These are phyloP conservation scores for Pteruthius melanotis DNA, from an alignment of 2,113 vertebrate genomes.

Conservation along the genomic window DNA sequence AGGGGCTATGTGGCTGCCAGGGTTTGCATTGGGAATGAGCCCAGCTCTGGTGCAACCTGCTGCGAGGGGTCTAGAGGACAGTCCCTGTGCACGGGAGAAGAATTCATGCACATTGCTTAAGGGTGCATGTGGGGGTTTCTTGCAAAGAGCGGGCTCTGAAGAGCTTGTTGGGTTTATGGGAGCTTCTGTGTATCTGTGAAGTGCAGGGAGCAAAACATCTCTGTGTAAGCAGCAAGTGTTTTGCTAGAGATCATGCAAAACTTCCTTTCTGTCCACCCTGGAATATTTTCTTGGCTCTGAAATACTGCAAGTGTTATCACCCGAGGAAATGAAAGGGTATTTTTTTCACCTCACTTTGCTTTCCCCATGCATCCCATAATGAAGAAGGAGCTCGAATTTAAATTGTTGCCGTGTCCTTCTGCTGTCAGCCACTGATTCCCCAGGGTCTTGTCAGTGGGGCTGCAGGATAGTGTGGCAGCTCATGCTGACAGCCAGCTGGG, in stretches of 20 bases:
- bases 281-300: neutral
- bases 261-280: neutral
- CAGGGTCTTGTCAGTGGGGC: neutral
- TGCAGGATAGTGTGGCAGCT: accelerated
- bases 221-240: neutral
- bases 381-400: neutral
- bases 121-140: neutral
- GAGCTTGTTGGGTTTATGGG: neutral
- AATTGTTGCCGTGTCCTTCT: neutral
- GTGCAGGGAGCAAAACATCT: neutral
- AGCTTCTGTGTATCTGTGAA: neutral
- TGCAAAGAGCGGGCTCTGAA: neutral
- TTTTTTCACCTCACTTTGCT: neutral
- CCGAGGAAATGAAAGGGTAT: accelerated
- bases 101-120: accelerated
- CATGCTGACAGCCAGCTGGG: accelerated
- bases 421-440: neutral
- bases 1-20: accelerated
- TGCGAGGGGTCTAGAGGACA: neutral
- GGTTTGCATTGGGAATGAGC: accelerated
- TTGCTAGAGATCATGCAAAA: neutral
- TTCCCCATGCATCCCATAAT: neutral
- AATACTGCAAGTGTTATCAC: neutral
- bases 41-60: neutral
- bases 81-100: neutral